Percentiles rank a stretch among this genome's conserved stretches.
These are phyloP conservation scores for Hemibagrus wyckioides DNA, from an alignment of 2,113 vertebrate genomes.

Conservation along the genomic window DNA sequence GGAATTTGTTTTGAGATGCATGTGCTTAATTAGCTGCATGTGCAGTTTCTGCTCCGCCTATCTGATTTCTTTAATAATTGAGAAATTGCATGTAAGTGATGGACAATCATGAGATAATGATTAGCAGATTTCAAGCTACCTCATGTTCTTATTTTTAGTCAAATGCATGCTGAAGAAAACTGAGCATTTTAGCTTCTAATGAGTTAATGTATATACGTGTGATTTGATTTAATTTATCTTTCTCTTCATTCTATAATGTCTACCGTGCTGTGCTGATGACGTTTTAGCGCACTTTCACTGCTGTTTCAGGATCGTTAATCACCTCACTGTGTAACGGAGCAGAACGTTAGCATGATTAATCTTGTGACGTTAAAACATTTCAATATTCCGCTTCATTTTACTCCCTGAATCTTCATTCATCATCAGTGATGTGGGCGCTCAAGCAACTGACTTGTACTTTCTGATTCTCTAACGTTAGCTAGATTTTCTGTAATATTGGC, in stretches of 20 bases:
- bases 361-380: background rate
- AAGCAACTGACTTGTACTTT: background rate
- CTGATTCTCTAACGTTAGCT: background rate
- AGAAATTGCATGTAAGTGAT: conserved; percentile 2
- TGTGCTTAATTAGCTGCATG: background rate
- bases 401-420: background rate
- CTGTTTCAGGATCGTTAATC: background rate
- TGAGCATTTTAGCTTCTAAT: background rate
- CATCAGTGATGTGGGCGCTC: background rate
- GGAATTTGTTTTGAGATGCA: background rate
- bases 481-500: background rate
- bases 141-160: background rate
- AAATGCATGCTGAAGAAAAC: background rate
- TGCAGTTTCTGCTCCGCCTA: background rate
- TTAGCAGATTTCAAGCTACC: background rate
- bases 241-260: too few species aligned
- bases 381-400: background rate
- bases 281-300: background rate
- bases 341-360: background rate
- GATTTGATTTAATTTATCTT: background rate
- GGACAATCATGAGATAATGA: background rate
- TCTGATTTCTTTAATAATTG: background rate
- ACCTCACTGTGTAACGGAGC: background rate
- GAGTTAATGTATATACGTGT: background rate
- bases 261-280: background rate